phyloP scores from a whole-genome alignment of 1,140 invertebrate species.

The Globodera ellingtonae region DNA sequence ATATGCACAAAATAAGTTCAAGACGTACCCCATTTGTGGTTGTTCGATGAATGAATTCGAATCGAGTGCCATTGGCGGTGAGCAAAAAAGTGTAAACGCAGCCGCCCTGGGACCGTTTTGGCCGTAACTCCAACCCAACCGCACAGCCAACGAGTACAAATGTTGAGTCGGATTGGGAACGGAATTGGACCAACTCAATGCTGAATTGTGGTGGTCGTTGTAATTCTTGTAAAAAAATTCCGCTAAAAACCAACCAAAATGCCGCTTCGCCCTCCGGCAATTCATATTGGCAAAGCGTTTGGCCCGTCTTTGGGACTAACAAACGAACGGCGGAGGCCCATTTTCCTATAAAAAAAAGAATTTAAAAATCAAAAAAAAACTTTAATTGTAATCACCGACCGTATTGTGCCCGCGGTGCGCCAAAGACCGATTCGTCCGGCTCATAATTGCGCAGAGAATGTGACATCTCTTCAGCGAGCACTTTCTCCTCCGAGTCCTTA shows the following conservation, averaged over 20 bases:
- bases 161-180: conserved; percentile 73
- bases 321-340: conserved; percentile 94
- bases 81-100: conserved; percentile 82
- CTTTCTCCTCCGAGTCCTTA: conserved; percentile 84
- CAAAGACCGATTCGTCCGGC: conserved; percentile 87
- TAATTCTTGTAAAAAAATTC: no score
- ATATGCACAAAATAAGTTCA: conserved; percentile 17
- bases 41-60: conserved; percentile 92
- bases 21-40: conserved; percentile 81
- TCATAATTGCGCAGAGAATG: conserved; percentile 93
- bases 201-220: conserved; percentile 66
- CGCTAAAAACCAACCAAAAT: conserved; percentile 71
- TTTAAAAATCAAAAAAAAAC: conserved; percentile 65
- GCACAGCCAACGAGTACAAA: conserved; percentile 85
- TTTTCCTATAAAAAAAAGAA: conserved; percentile 79
- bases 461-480: conserved; percentile 92
- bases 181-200: conserved; percentile 76
- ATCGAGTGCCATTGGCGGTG: conserved; percentile 70
- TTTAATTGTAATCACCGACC: conserved; percentile 88
- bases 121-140: conserved; percentile 85
- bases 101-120: conserved; percentile 77
- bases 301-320: conserved; percentile 83
- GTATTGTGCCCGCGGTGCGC: conserved; percentile 89
- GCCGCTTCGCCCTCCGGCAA: conserved; percentile 96
- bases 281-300: conserved; percentile 78